Evolutionary conservation across 1,140 invertebrate genomes (phyloP).

Genomic region (Drosophila neocordata): DNA sequence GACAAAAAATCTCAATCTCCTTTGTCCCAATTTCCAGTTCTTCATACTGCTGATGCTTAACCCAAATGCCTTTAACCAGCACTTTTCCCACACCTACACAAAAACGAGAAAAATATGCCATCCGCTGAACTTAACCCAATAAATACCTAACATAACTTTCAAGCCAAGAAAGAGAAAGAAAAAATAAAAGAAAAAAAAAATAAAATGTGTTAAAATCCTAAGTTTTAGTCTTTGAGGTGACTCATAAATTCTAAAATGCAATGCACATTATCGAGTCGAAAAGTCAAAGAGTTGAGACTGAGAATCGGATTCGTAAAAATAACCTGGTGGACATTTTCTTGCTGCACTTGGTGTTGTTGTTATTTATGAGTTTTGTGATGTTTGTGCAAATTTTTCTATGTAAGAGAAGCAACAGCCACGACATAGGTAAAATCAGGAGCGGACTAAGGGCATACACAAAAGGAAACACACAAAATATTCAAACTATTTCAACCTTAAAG

Average conservation of each 20-base stretch:
- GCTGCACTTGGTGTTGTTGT: conserved; percentile 58
- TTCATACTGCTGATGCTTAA: neutral
- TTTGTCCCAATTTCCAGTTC: neutral
- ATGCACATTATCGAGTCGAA: conserved; percentile 65
- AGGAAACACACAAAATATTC: too few relatives aligned
- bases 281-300: conserved; percentile 46
- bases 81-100: conserved; percentile 40
- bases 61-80: conserved; percentile 12
- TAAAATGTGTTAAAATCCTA: conserved; percentile 1
- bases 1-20: neutral
- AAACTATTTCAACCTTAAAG: too few relatives aligned
- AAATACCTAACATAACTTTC: conserved; percentile 63
- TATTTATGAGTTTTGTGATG: conserved; percentile 80
- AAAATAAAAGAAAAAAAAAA: neutral
- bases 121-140: conserved; percentile 67
- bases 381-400: conserved; percentile 80
- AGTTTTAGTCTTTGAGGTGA: conserved; percentile 44
- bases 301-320: conserved; percentile 18
- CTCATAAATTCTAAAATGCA: conserved; percentile 75
- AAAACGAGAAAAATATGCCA: conserved; percentile 34
- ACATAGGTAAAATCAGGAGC: neutral
- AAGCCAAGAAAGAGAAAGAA: conserved; percentile 2
- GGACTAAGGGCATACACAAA: neutral
- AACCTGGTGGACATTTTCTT: conserved; percentile 67
- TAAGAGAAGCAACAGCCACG: conserved; percentile 37